phyloP scores from a whole-genome alignment of 2,888 invertebrate species.

The Hecatera dysodea region DNA sequence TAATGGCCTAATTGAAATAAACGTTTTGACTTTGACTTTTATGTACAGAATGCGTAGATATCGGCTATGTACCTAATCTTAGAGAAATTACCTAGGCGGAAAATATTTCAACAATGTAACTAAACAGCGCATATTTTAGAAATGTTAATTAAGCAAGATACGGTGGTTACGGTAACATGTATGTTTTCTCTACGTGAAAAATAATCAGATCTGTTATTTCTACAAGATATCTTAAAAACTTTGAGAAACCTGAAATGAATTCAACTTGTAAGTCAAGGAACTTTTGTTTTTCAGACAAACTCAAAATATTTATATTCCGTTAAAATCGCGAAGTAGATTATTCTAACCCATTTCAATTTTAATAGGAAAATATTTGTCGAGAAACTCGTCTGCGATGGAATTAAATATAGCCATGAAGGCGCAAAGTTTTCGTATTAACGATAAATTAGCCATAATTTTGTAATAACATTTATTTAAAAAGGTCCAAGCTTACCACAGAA shows the following conservation, averaged over 20 bases:
- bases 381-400: conserved; percentile 30
- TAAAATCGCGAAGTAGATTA: conserved; percentile 44
- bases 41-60: too few species aligned
- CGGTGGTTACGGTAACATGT: neutral
- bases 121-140: neutral
- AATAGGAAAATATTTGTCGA: conserved; percentile 53
- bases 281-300: conserved; percentile 47
- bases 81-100: neutral
- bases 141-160: neutral
- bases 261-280: conserved; percentile 25
- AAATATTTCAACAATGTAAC: neutral
- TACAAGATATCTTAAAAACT: neutral
- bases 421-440: conserved; percentile 20
- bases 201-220: neutral
- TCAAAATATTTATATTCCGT: conserved; percentile 47
- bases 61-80: neutral
- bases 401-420: conserved; percentile 22
- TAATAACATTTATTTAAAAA: conserved; percentile 40
- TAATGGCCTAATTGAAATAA: too few species aligned
- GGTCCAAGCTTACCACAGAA: conserved; percentile 7
- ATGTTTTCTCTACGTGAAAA: neutral
- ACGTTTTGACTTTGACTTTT: too few species aligned
- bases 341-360: conserved; percentile 51
- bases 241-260: conserved; percentile 2
- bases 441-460: conserved; percentile 30